phyloP scores from a whole-genome alignment of 2,888 invertebrate genomes.

The Cryptocheilus praepositus region DNA sequence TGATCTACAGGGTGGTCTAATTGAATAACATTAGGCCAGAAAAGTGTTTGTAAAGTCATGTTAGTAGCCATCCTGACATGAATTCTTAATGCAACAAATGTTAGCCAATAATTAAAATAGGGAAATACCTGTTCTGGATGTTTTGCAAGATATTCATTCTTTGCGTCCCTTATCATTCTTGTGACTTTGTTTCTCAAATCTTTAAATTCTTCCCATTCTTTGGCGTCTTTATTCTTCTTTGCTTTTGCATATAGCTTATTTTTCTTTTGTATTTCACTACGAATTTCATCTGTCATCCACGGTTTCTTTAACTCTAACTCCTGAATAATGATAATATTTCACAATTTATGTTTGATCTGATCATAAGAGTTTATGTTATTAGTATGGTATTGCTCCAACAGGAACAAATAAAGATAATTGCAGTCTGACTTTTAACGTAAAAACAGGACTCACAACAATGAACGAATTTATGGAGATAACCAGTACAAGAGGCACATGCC shows the following conservation, averaged over 20 bases:
- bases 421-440: no score
- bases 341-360: neutral
- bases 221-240: constrained; percentile 70
- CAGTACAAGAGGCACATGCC: neutral
- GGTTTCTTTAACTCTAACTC: constrained; percentile 71
- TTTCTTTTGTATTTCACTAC: constrained; percentile 71
- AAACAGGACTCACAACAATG: no score
- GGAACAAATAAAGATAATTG: neutral
- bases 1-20: no score
- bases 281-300: constrained; percentile 73
- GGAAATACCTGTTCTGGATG: constrained; percentile 70
- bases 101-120: constrained; percentile 22
- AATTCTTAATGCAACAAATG: neutral
- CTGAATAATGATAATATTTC: constrained; percentile 47
- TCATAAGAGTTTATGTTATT: neutral
- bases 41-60: neutral
- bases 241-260: constrained; percentile 72
- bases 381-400: neutral
- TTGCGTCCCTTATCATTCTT: constrained; percentile 72
- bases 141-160: constrained; percentile 71
- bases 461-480: neutral
- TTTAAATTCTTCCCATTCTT: constrained; percentile 73
- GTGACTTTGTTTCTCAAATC: constrained; percentile 72
- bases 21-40: no score
- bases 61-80: neutral